phyloP scores from a whole-genome alignment of 2,113 vertebrate genomes.

The Aspidoscelis tigris region DNA sequence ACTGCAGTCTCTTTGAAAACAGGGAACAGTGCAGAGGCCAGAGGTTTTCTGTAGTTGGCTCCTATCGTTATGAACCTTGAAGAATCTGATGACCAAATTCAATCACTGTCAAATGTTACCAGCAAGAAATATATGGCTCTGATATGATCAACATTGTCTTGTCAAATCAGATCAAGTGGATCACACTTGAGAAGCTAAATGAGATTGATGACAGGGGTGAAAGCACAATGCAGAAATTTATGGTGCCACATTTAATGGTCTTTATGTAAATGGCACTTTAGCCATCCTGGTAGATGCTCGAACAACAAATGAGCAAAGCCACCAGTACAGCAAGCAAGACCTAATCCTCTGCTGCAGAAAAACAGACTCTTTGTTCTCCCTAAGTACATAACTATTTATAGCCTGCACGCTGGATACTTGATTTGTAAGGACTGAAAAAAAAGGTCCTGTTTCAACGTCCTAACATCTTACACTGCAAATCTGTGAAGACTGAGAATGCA shows the following conservation, averaged over 20 bases:
- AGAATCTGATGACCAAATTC: neutral
- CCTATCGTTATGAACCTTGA: neutral
- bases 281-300: slow-evolving; percentile 42
- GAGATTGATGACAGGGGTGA: slow-evolving; percentile 24
- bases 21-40: neutral
- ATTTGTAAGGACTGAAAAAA: slow-evolving; percentile 39
- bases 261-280: slow-evolving; percentile 38
- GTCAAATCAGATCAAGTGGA: slow-evolving; percentile 28
- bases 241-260: neutral
- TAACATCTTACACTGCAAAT: slow-evolving; percentile 14
- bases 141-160: neutral
- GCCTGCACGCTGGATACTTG: slow-evolving; percentile 48
- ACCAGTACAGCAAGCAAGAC: slow-evolving; percentile 55
- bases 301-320: slow-evolving; percentile 63
- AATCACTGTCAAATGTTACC: rapidly evolving
- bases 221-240: neutral
- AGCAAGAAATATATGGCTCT: neutral
- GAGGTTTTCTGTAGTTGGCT: neutral
- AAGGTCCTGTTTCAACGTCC: neutral
- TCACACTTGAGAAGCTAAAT: slow-evolving; percentile 25
- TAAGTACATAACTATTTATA: slow-evolving; percentile 66
- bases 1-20: neutral
- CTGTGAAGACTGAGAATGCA: neutral
- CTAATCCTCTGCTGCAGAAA: slow-evolving; percentile 62
- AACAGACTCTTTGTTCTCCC: slow-evolving; percentile 60